Base-by-base conservation (phyloP, 2,888 invertebrate species). In the Oasisia sp. region DNA sequence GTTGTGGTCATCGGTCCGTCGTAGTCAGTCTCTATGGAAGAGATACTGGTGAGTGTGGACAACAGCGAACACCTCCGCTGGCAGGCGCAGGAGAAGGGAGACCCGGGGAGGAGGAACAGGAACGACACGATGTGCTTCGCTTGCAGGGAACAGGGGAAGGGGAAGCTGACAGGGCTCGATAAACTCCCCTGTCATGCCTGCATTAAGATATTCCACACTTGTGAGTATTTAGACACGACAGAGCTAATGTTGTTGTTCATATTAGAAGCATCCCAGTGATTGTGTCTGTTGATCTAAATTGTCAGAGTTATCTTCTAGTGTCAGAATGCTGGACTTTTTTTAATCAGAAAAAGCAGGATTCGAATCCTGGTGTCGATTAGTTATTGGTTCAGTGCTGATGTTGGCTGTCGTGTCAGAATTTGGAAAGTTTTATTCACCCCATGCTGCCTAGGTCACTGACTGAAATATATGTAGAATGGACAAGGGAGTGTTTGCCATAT, bases 51-150 rank as follows among this genome's bases (percentile, higher is more conserved):
- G 27, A 74, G 74, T 5, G 74, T 74, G 74, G 74, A 74, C 74
- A 74, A 74, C 27, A 74, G 27, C 74, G 74, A 74, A 19, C 74
- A 74, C 74, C 74, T 74, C 19, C 27, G 74, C 27, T 4, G 27
- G 27, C 74, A 74, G 74, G n/a, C 0, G 27, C 74, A 74, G 74
- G n/a, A 74, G 27, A 14, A 74, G 74, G 74, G 74, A 27, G 27
- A 74, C 74, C 0, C 74, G 2, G 74, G n/a, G 74, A 74, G 27
- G 74, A 19, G 74, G 7, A 74, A 74, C 74, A 74, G 74, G 74
- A 74, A 74, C 74, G n/a, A 74, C 74, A 74, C 74, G n/a, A 74
- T 74, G 74, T 74, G 74, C 27, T 74, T 74, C 74, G 74, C 74
- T 27, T 74, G 74, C 74, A 74, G n/a, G 74, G 74, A 74, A 74